A percentile compares a stretch with the other conserved stretches of the same genome.
Conservation (phyloP, 2,113 vertebrate genomes). For the Empidonax traillii region DNA sequence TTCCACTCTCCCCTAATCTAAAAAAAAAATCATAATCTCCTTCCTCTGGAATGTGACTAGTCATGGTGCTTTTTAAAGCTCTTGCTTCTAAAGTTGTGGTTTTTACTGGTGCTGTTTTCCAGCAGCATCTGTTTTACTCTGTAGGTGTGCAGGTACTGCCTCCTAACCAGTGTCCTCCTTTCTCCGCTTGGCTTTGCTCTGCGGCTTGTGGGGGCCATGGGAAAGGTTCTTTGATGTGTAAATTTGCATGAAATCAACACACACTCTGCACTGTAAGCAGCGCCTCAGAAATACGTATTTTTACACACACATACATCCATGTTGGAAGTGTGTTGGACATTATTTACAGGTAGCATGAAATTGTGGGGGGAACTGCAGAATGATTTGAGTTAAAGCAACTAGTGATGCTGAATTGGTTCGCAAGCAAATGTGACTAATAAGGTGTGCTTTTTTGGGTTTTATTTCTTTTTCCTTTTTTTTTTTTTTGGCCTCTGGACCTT, state of each 20-base stretch:
- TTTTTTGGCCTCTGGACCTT: neutral
- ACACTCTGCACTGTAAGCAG: neutral
- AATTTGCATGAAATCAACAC: neutral
- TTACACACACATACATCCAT: neutral
- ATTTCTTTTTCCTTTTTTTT: neutral
- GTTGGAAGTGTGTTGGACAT: neutral
- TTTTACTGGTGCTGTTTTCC: neutral
- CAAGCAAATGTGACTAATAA: neutral
- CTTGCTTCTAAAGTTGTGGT: neutral
- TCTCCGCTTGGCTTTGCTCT: neutral
- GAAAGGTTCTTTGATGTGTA: neutral
- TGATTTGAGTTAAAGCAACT: neutral
- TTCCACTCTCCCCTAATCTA: neutral
- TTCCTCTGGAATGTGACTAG: neutral
- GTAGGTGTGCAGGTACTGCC: neutral
- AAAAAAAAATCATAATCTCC: neutral
- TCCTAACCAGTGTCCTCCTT: neutral
- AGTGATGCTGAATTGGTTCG: neutral
- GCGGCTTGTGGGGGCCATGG: neutral
- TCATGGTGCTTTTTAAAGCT: neutral
- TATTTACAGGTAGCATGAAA: neutral
- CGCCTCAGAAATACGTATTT: neutral
- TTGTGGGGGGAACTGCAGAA: neutral
- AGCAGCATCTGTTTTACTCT: neutral
- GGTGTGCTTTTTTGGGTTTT: neutral